Percentiles rank a stretch among this genome's conserved stretches.
Evolutionary conservation across 2,888 invertebrate genomes (phyloP).

Genomic region (Pycnomerus fuliginosus): DNA sequence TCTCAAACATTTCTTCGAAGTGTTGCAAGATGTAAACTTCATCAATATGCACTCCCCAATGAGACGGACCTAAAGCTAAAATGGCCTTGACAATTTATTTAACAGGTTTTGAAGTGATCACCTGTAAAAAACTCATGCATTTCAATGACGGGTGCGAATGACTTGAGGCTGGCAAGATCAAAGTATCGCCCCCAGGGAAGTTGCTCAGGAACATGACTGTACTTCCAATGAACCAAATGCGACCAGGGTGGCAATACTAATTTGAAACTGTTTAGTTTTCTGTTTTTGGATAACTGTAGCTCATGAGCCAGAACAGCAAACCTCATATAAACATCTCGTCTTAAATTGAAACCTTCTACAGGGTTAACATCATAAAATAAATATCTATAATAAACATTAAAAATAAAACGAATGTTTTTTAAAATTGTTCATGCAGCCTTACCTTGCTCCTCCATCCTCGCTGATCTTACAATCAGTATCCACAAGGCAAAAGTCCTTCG

Average conservation of each 20-base stretch:
- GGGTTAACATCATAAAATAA: conserved; percentile 93
- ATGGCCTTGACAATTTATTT: background rate
- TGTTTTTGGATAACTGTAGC: conserved; percentile 56
- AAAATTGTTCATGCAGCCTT: no score
- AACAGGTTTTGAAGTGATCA: conserved; percentile 42
- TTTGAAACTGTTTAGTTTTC: conserved; percentile 56
- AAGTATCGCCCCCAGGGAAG: conserved; percentile 86
- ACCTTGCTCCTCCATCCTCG: no score
- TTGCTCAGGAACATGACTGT: conserved; percentile 58
- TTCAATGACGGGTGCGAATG: conserved; percentile 84
- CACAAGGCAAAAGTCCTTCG: no score
- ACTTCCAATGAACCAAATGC: conserved; percentile 84
- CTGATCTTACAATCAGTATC: no score
- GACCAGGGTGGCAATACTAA: conserved; percentile 93
- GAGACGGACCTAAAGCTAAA: background rate
- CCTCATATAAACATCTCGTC: conserved; percentile 94
- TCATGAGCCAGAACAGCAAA: conserved; percentile 80
- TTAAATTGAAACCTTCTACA: conserved; percentile 94
- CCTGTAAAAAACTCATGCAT: conserved; percentile 75
- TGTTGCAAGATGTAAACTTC: conserved; percentile 80
- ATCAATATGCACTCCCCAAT: conserved; percentile 61
- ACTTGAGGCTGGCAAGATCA: conserved; percentile 73
- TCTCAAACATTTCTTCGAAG: conserved; percentile 81
- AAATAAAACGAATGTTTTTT: no score
- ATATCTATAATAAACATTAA: no score